These are phyloP conservation scores for Leistus spinibarbis DNA, from an alignment of 2,888 invertebrate genomes.

Conservation along the genomic window DNA sequence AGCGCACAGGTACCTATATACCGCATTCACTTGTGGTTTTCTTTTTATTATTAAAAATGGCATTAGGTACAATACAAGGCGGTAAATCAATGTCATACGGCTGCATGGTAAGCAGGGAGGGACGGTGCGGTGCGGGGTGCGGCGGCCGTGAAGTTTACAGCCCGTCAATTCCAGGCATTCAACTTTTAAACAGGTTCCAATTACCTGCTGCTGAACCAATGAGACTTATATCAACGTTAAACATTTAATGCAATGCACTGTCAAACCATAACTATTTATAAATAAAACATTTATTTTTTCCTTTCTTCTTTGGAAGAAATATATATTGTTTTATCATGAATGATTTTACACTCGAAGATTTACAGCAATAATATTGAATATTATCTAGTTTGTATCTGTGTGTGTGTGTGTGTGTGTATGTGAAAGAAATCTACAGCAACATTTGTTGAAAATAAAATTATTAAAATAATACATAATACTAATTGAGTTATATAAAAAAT, in stretches of 20 bases:
- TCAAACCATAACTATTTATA: too few species aligned
- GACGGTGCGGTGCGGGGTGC: slow-evolving; percentile 41
- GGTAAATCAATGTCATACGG: slow-evolving; percentile 37
- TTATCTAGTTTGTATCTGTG: too few species aligned
- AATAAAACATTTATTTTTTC: too few species aligned
- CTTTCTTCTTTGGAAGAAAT: too few species aligned
- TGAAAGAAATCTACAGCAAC: too few species aligned
- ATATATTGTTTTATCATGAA: too few species aligned
- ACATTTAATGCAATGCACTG: not conserved
- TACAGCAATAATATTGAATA: too few species aligned
- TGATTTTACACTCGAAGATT: too few species aligned
- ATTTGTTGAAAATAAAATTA: too few species aligned
- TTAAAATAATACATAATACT: too few species aligned
- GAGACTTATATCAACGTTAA: slow-evolving; percentile 1
- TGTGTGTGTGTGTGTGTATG: too few species aligned
- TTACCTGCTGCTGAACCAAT: slow-evolving; percentile 31
- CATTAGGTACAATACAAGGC: slow-evolving; percentile 3
- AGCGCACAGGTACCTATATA: not conserved
- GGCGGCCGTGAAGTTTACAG: slow-evolving; percentile 43
- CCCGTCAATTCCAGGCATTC: slow-evolving; percentile 44
- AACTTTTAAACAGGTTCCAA: slow-evolving; percentile 42
- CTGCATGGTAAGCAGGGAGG: slow-evolving; percentile 15
- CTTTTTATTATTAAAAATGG: slow-evolving; percentile 33
- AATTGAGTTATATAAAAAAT: too few species aligned
- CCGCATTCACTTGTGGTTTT: not conserved